Percentiles rank a stretch among this genome's conserved stretches.
phyloP scores from a whole-genome alignment of 2,888 invertebrate species.

The Leptinotarsa juncta region DNA sequence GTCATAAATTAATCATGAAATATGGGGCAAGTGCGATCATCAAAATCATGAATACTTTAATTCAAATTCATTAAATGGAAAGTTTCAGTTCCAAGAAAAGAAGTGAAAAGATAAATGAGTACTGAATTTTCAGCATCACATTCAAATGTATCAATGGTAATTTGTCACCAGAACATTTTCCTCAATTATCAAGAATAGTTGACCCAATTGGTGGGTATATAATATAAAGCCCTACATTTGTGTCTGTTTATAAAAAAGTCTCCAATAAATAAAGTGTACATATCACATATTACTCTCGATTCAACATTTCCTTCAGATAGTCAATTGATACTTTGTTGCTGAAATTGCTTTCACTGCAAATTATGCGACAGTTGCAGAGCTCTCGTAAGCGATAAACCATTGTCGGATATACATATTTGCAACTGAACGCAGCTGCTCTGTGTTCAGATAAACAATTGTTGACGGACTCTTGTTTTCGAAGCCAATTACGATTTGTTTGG shows the following conservation, averaged over 20 bases:
- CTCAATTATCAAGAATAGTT: not conserved
- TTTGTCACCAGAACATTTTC: too few species aligned
- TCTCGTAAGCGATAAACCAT: conserved; percentile 12
- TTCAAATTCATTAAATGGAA: too few species aligned
- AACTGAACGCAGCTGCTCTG: conserved; percentile 2
- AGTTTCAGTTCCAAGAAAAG: too few species aligned
- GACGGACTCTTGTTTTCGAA: conserved; percentile 13
- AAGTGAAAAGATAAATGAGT: too few species aligned
- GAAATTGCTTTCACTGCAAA: conserved; percentile 25
- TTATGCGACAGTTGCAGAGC: conserved; percentile 8
- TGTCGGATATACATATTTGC: not conserved
- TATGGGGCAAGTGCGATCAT: too few species aligned
- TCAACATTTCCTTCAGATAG: conserved; percentile 33
- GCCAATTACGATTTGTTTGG: not conserved
- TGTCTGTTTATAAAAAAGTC: conserved; percentile 3
- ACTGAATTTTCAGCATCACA: too few species aligned
- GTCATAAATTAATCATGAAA: too few species aligned
- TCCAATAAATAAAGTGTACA: conserved; percentile 28
- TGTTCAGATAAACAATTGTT: conserved; percentile 15
- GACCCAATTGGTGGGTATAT: not conserved
- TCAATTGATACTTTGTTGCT: conserved; percentile 34
- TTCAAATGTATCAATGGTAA: too few species aligned
- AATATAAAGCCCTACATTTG: not conserved
- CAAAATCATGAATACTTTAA: too few species aligned
- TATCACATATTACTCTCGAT: conserved; percentile 24